Evolutionary conservation across 2,113 vertebrate genomes (phyloP).

Genomic region (Anolis carolinensis): DNA sequence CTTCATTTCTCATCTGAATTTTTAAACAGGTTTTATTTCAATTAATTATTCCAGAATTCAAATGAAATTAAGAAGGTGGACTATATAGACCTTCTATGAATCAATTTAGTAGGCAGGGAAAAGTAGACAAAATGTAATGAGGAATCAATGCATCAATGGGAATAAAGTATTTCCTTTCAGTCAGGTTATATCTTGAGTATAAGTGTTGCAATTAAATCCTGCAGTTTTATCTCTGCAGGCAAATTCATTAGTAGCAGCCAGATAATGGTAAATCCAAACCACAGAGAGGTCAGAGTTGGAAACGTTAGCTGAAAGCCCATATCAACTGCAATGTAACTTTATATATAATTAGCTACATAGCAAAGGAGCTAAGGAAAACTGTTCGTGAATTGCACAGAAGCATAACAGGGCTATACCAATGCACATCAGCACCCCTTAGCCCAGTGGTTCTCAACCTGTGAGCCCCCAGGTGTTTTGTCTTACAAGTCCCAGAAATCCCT

Average conservation of each 20-base stretch:
- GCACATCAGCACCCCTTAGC: too few relatives aligned
- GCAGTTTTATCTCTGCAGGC: not conserved
- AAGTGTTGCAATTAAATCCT: not conserved
- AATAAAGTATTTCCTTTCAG: not conserved
- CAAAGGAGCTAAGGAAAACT: too few relatives aligned
- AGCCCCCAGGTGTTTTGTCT: too few relatives aligned
- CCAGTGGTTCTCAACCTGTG: too few relatives aligned
- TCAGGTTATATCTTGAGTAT: not conserved
- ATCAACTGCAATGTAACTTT: too few relatives aligned
- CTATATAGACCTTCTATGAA: not conserved
- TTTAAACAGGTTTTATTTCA: not conserved
- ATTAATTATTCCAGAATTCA: not conserved
- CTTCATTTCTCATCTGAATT: too few relatives aligned
- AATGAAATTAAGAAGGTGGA: not conserved
- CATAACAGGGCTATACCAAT: too few relatives aligned
- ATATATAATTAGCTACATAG: too few relatives aligned
- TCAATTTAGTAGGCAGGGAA: not conserved
- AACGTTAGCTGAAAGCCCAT: too few relatives aligned
- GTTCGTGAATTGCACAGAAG: too few relatives aligned
- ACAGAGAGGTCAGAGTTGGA: too few relatives aligned
- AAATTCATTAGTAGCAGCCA: not conserved
- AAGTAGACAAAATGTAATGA: not conserved
- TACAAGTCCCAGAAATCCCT: too few relatives aligned
- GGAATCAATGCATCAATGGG: not conserved
- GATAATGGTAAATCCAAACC: not conserved